phyloP scores from a whole-genome alignment of 1,140 invertebrate species.

The Caenorhabditis brenneri region DNA sequence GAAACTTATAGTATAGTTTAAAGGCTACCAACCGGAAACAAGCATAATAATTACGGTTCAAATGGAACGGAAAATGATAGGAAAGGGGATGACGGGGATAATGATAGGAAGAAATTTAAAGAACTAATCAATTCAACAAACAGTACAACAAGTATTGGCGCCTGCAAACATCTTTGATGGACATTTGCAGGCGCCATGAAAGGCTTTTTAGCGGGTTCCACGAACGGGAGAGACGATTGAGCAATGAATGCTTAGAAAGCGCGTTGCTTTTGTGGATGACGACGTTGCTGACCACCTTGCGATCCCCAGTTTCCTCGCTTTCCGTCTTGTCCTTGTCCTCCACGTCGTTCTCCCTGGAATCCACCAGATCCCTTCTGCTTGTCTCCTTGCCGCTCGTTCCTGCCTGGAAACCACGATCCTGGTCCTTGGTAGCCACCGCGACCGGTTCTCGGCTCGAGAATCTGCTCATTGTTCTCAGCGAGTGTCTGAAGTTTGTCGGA shows the following conservation, averaged over 20 bases:
- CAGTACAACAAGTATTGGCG: slow-evolving; percentile 1
- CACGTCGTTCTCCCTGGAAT: slow-evolving; percentile 49
- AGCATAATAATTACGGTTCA: neutral
- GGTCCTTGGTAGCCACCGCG: slow-evolving; percentile 60
- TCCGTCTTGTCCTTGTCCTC: neutral
- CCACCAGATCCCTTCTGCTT: slow-evolving; percentile 54
- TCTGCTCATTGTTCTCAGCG: slow-evolving; percentile 92
- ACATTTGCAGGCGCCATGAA: slow-evolving; percentile 27
- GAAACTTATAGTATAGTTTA: neutral
- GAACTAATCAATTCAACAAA: slow-evolving; percentile 15
- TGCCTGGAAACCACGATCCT: slow-evolving; percentile 56
- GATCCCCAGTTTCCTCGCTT: slow-evolving; percentile 36
- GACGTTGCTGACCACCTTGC: slow-evolving; percentile 11
- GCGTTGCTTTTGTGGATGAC: slow-evolving; percentile 2
- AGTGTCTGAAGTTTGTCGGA: slow-evolving; percentile 91
- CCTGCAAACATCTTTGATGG: neutral
- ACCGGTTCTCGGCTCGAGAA: slow-evolving; percentile 62
- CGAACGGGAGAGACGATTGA: neutral
- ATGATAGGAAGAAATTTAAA: neutral
- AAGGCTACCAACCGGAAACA: neutral
- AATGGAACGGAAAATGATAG: neutral
- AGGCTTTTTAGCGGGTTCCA: slow-evolving; percentile 9
- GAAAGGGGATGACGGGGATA: neutral
- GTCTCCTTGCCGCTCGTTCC: slow-evolving; percentile 58
- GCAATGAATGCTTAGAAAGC: slow-evolving; percentile 13